These are phyloP conservation scores for Pelochelys cantorii DNA, from an alignment of 2,797 vertebrate species.

Conservation along the genomic window DNA sequence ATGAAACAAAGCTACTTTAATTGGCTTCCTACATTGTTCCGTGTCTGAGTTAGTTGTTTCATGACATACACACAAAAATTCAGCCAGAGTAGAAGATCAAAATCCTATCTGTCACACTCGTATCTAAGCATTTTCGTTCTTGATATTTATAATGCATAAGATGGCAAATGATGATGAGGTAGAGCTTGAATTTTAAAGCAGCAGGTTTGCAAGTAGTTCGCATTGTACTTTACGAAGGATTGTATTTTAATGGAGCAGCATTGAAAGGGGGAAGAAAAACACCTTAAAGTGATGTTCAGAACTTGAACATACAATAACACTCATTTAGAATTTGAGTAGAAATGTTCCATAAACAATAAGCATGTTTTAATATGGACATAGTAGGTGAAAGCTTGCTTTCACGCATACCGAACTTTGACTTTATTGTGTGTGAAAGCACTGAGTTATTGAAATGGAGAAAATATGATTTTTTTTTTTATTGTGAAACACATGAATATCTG, in stretches of 20 bases:
- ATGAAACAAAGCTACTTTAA: background rate
- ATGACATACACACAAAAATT: background rate
- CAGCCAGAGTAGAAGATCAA: slow-evolving; percentile 11
- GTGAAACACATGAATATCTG: background rate
- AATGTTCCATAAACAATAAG: too few species aligned
- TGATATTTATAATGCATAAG: slow-evolving; percentile 22
- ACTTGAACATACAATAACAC: background rate
- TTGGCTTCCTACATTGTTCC: background rate
- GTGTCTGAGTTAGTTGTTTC: background rate
- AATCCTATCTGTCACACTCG: background rate
- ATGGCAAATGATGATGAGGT: background rate
- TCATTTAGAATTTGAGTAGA: too few species aligned
- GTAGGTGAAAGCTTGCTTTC: too few species aligned
- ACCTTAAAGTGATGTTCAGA: background rate
- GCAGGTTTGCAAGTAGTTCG: background rate
- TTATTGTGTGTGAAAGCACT: background rate
- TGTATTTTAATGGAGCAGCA: background rate
- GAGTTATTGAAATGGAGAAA: background rate
- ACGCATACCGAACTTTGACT: background rate
- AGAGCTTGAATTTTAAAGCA: background rate
- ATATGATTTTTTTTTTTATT: background rate
- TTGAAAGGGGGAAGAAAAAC: background rate
- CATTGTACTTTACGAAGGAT: background rate
- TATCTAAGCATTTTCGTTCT: background rate
- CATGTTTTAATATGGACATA: too few species aligned